These are phyloP conservation scores for Anoplius nigerrimus DNA, from an alignment of 2,888 invertebrate genomes.

Conservation along the genomic window DNA sequence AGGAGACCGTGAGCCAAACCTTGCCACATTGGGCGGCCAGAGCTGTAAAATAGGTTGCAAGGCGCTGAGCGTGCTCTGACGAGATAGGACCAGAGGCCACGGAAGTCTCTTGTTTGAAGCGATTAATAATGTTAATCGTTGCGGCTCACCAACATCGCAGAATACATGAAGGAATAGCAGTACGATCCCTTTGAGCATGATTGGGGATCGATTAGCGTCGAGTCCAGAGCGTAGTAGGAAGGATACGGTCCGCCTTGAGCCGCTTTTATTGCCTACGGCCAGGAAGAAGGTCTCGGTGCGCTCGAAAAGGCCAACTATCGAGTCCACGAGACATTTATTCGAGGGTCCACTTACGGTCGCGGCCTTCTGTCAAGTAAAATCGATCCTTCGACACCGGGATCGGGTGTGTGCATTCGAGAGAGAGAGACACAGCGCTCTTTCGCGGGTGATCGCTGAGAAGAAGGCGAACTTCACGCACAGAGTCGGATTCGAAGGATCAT, in stretches of 20 bases:
- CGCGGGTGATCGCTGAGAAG: neutral
- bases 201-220: constrained; percentile 22
- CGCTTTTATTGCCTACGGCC: too few species aligned
- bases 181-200: constrained; percentile 57
- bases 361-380: too few species aligned
- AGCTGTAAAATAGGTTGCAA: constrained; percentile 41
- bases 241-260: too few species aligned
- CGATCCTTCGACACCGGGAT: too few species aligned
- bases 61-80: neutral
- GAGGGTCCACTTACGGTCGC: too few species aligned
- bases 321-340: too few species aligned
- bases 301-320: too few species aligned
- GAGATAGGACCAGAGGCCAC: too few species aligned
- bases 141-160: constrained; percentile 58
- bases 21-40: constrained; percentile 72
- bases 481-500: neutral
- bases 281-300: too few species aligned
- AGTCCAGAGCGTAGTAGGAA: too few species aligned
- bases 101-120: neutral
- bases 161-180: constrained; percentile 52
- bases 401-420: neutral
- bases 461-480: neutral
- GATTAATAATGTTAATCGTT: neutral
- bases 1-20: constrained; percentile 77
- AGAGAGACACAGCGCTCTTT: too few species aligned